Conservation (phyloP, 2,797 vertebrate genomes). For the Tokudaia muenninki region DNA sequence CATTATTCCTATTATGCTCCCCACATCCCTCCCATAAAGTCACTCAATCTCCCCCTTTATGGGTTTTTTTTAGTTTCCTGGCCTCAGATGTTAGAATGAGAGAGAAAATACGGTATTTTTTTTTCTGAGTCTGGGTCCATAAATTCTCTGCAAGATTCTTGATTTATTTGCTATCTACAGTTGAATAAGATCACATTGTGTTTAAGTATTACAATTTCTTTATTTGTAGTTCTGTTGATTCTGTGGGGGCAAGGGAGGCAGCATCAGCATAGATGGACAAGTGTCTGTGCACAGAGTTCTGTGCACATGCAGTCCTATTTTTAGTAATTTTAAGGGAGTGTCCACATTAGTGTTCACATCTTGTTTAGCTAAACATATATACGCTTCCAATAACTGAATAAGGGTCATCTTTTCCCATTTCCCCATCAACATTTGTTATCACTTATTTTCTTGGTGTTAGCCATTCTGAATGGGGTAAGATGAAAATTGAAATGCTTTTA, state of each 20-base stretch:
- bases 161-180: not conserved
- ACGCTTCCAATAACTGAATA: too few relatives aligned
- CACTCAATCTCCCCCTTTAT: not conserved
- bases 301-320: not conserved
- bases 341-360: not conserved
- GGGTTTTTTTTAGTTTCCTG: not conserved
- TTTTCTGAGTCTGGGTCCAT: too few relatives aligned
- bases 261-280: not conserved
- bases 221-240: not conserved
- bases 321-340: not conserved
- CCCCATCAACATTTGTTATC: not conserved
- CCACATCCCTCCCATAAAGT: not conserved
- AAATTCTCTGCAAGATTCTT: not conserved
- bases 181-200: not conserved
- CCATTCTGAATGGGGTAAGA: not conserved
- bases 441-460: not conserved
- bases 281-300: not conserved
- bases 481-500: not conserved
- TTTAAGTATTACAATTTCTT: not conserved
- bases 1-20: not conserved
- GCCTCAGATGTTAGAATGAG: not conserved
- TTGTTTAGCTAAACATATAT: not conserved
- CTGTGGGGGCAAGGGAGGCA: not conserved
- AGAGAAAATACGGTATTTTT: not conserved
- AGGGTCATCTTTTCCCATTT: not conserved